Percentiles rank a stretch among this genome's conserved stretches.
Evolutionary conservation across 2,113 vertebrate species (phyloP).

Genomic region (Ptyas mucosa): DNA sequence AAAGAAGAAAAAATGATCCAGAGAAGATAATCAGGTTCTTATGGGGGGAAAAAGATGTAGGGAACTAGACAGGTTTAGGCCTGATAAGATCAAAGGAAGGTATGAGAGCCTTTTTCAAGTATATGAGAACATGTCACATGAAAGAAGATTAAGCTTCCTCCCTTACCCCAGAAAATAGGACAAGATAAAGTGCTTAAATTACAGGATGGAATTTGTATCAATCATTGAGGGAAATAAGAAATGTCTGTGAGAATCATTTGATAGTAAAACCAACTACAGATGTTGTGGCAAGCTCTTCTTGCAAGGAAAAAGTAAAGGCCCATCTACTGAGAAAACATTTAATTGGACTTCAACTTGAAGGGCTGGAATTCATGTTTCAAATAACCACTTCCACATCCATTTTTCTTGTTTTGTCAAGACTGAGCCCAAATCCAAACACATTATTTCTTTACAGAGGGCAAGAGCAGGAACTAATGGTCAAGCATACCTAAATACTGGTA

Average conservation of each 20-base stretch:
- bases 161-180: background rate
- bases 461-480: too few relatives aligned
- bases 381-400: background rate
- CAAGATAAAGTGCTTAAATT: background rate
- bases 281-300: background rate
- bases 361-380: background rate
- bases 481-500: background rate
- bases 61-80: background rate
- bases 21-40: background rate
- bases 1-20: background rate
- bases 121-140: background rate
- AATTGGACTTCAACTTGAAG: background rate
- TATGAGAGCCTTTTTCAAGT: background rate
- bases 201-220: background rate
- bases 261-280: background rate
- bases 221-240: background rate
- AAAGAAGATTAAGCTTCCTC: background rate
- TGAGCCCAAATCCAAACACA: background rate
- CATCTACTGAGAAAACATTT: background rate
- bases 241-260: background rate
- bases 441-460: background rate
- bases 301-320: background rate
- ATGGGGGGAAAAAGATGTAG: background rate
- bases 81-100: background rate
- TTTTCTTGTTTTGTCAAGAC: background rate